Conservation (phyloP, 2,113 vertebrate species). For the Campylorhamphus procurvoides region DNA sequence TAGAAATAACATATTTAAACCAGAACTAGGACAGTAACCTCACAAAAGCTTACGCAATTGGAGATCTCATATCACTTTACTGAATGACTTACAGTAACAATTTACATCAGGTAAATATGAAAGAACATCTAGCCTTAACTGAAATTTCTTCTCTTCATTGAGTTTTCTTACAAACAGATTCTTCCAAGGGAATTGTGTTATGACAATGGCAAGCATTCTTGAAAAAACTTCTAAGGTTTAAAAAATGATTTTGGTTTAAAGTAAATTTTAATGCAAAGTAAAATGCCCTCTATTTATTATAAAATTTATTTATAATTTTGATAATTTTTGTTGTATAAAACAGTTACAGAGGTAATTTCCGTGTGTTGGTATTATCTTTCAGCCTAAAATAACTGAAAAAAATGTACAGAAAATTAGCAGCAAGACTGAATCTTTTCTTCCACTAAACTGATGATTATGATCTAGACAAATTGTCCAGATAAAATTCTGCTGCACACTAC, state of each 20-base stretch:
- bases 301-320: not conserved
- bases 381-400: not conserved
- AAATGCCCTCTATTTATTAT: not conserved
- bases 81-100: not conserved
- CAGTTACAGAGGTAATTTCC: not conserved
- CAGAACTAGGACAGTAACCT: not conserved
- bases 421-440: not conserved
- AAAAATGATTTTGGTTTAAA: not conserved
- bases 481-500: accelerated
- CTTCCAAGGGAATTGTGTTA: not conserved
- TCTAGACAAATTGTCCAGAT: not conserved
- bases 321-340: not conserved
- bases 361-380: not conserved
- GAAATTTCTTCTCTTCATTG: not conserved
- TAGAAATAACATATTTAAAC: not conserved
- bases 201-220: not conserved
- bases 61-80: not conserved
- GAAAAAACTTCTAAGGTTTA: not conserved
- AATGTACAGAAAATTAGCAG: not conserved
- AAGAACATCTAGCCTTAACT: not conserved
- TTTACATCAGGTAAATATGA: not conserved
- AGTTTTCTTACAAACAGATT: not conserved
- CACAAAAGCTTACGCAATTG: not conserved
- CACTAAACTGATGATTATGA: not conserved
- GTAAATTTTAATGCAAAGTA: not conserved